Conservation (phyloP, 37 sponge, comb jelly and placozoan genomes). For the Cliona cf. orientalis region DNA sequence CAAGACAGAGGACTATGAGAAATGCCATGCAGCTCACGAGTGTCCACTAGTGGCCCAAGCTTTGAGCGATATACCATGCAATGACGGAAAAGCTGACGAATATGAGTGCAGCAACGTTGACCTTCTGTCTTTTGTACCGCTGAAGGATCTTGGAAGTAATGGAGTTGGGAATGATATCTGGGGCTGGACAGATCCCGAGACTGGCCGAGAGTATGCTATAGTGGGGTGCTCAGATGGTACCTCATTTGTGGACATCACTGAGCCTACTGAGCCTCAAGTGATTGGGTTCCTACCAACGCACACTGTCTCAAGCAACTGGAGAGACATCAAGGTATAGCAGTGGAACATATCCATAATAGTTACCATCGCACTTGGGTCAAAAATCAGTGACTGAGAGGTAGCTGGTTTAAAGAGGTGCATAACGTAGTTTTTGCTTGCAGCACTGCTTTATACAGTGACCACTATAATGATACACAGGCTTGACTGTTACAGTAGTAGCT, state of each 20-base stretch:
- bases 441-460: too few species aligned
- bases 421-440: too few species aligned
- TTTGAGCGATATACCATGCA: slow-evolving; percentile 23
- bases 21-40: slow-evolving; percentile 31
- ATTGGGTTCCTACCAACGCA: slow-evolving; percentile 69
- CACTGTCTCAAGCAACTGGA: slow-evolving; percentile 57
- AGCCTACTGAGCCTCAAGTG: slow-evolving; percentile 52
- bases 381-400: too few species aligned
- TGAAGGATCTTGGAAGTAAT: slow-evolving; percentile 43
- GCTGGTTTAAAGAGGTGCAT: too few species aligned
- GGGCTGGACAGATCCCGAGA: slow-evolving; percentile 83
- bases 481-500: too few species aligned
- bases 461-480: too few species aligned
- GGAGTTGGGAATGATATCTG: slow-evolving; percentile 80
- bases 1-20: slow-evolving; percentile 41
- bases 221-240: slow-evolving; percentile 72
- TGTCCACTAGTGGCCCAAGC: slow-evolving; percentile 37
- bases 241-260: slow-evolving; percentile 79
- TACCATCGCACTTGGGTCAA: too few species aligned
- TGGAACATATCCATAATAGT: too few species aligned
- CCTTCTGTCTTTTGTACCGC: slow-evolving; percentile 56
- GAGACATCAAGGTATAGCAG: slow-evolving; percentile 78
- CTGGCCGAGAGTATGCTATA: slow-evolving; percentile 63
- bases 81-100: slow-evolving; percentile 56
- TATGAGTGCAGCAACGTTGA: slow-evolving; percentile 79